A percentile compares a stretch with the other conserved stretches of the same genome.
Conservation (phyloP, 1,140 invertebrate species). For the Cecropterus lyciades region DNA sequence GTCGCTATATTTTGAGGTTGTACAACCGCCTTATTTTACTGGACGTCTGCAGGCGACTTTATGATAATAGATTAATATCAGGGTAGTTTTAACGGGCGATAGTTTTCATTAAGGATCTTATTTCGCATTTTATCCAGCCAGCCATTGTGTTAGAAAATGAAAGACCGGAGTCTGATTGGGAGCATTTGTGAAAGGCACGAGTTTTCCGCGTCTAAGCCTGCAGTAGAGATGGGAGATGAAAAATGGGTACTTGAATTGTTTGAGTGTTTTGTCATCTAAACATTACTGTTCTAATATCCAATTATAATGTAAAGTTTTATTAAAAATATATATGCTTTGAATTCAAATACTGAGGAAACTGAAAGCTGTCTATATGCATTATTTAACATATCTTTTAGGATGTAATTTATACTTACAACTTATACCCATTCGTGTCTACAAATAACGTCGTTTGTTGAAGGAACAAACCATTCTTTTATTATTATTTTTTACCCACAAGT, state of each 20-base stretch:
- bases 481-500: too few relatives aligned
- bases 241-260: neutral
- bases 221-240: conserved; percentile 24
- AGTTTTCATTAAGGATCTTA: conserved; percentile 75
- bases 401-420: too few relatives aligned
- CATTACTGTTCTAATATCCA: neutral
- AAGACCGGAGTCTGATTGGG: conserved; percentile 65
- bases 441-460: too few relatives aligned
- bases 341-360: too few relatives aligned
- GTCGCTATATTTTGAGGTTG: too few relatives aligned
- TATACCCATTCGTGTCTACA: too few relatives aligned
- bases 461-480: too few relatives aligned
- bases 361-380: too few relatives aligned
- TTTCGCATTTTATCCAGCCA: conserved; percentile 65
- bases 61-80: conserved; percentile 69
- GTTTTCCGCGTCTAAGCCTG: conserved; percentile 49
- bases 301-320: too few relatives aligned
- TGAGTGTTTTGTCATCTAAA: neutral
- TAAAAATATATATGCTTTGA: too few relatives aligned
- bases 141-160: conserved; percentile 64
- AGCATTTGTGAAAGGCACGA: conserved; percentile 71
- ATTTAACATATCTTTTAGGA: too few relatives aligned
- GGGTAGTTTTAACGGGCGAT: conserved; percentile 53
- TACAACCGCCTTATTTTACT: conserved; percentile 6
- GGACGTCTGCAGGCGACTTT: conserved; percentile 61